Conservation (phyloP, 2,888 invertebrate genomes). For the Osmoderma eremita region DNA sequence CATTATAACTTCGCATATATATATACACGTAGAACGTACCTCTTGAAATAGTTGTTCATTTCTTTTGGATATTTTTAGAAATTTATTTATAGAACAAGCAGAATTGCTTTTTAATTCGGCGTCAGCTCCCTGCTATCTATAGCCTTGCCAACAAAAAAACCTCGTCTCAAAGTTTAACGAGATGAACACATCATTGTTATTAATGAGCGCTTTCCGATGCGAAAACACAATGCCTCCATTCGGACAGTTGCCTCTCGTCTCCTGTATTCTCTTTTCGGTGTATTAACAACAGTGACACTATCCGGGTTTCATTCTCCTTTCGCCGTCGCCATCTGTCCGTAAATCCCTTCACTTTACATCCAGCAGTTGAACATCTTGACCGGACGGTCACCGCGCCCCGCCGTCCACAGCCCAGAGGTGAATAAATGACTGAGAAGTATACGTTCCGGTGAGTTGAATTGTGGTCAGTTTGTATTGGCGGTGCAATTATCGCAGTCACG, state of each 20-base stretch:
- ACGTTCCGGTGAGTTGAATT: constrained; percentile 1
- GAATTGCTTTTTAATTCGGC: constrained; percentile 18
- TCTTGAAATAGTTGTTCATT: not conserved
- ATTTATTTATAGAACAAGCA: constrained; percentile 1
- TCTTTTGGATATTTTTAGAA: constrained; percentile 7
- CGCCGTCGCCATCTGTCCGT: constrained; percentile 31
- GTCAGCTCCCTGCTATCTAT: not conserved
- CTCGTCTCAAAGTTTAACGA: constrained; percentile 21
- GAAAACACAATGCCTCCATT: constrained; percentile 24
- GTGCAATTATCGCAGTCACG: constrained; percentile 1
- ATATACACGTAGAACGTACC: too few species aligned
- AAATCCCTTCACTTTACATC: constrained; percentile 28
- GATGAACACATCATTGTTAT: constrained; percentile 29
- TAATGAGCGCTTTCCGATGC: constrained; percentile 21
- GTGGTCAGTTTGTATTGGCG: constrained; percentile 12
- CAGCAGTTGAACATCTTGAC: constrained; percentile 2
- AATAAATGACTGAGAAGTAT: constrained; percentile 11
- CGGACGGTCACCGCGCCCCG: too few species aligned
- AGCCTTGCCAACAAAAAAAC: not conserved
- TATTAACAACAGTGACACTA: constrained; percentile 24
- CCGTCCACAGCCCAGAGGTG: not conserved
- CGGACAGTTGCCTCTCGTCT: constrained; percentile 17
- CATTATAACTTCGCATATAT: too few species aligned
- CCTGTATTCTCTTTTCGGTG: constrained; percentile 28
- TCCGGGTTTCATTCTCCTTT: constrained; percentile 35